Percentiles rank a stretch among this genome's conserved stretches.
These are phyloP conservation scores for Laothoe populi DNA, from an alignment of 2,888 invertebrate genomes.

Conservation along the genomic window DNA sequence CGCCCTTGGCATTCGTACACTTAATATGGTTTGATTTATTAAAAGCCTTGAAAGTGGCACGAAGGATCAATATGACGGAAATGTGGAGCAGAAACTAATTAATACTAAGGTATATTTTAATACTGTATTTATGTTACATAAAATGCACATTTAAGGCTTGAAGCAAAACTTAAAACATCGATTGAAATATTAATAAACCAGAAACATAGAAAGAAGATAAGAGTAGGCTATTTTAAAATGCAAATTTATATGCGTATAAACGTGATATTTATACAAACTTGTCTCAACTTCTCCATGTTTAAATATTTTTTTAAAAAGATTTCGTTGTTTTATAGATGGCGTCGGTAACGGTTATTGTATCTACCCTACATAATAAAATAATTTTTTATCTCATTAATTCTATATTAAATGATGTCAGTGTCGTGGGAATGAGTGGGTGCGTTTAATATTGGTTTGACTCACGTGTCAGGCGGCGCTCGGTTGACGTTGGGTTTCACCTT, in stretches of 20 bases:
- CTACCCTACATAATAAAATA: background rate
- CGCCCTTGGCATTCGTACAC: background rate
- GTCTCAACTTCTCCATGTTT: background rate
- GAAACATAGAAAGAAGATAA: background rate
- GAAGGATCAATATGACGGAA: conserved; percentile 5
- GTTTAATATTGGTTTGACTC: conserved; percentile 57
- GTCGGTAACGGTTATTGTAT: background rate
- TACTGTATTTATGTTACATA: too few species aligned
- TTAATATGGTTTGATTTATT: background rate
- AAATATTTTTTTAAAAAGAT: background rate
- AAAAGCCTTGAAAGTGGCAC: background rate
- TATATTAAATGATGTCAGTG: background rate
- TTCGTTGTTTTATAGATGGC: conserved; percentile 5
- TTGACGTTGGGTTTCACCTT: conserved; percentile 95
- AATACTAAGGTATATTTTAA: too few species aligned
- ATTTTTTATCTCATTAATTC: background rate
- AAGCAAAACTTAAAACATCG: conserved; percentile 19
- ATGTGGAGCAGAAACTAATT: background rate
- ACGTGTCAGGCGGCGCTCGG: conserved; percentile 90
- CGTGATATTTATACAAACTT: background rate
- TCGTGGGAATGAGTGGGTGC: background rate
- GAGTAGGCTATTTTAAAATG: background rate
- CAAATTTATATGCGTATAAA: background rate
- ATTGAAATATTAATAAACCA: conserved; percentile 1
- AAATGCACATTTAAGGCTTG: conserved; percentile 22